A percentile compares a stretch with the other conserved stretches of the same genome.
phyloP scores from a whole-genome alignment of 2,797 vertebrate species.

The Anniella stebbinsi region DNA sequence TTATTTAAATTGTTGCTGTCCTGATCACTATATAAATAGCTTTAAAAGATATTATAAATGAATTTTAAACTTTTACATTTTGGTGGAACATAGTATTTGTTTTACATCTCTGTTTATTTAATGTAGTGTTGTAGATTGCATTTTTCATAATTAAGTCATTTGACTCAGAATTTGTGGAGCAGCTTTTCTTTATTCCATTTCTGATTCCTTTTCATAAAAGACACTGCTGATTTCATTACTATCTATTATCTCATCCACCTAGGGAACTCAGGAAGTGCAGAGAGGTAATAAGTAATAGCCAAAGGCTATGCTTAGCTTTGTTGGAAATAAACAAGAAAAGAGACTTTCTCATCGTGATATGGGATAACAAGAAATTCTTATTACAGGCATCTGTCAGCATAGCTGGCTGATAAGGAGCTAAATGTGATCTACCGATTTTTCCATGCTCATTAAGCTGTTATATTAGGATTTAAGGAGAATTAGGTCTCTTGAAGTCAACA shows the following conservation, averaged over 20 bases:
- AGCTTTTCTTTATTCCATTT: background rate
- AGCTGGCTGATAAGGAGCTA: background rate
- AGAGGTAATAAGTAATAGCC: background rate
- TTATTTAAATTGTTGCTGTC: background rate
- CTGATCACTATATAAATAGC: background rate
- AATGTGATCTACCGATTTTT: background rate
- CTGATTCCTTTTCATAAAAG: background rate
- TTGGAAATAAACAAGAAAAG: background rate
- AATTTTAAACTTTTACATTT: background rate
- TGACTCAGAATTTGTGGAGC: background rate
- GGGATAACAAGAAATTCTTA: background rate
- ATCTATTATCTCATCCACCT: background rate
- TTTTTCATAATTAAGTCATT: background rate
- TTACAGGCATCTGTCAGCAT: background rate
- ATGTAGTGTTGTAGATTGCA: background rate
- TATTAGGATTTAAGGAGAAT: background rate
- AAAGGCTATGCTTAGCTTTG: background rate
- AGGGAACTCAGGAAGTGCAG: background rate
- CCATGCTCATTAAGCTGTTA: background rate
- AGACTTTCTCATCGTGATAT: background rate
- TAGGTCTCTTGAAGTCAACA: background rate
- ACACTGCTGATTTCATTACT: background rate
- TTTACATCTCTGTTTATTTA: background rate
- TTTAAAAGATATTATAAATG: background rate
- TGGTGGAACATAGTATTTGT: background rate